Conservation (phyloP, 1,140 invertebrate genomes). For the Hylyphantes graminicola region DNA sequence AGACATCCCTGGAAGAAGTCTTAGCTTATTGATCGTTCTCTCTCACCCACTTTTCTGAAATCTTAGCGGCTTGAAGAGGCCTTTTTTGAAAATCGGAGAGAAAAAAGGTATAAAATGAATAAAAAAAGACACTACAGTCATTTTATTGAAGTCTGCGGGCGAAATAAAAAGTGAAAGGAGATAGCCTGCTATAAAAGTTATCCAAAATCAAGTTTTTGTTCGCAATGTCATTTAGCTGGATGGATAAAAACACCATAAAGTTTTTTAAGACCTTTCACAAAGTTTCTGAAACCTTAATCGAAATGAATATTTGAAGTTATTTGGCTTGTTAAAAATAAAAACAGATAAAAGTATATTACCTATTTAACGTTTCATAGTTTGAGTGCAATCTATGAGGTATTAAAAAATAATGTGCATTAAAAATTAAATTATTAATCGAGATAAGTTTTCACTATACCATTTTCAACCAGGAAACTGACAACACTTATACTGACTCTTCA, state of each 20-base stretch:
- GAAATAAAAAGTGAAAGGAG: conserved; percentile 29
- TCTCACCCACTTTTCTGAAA: conserved; percentile 3
- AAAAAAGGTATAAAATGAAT: conserved; percentile 32
- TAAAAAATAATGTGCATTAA: no score
- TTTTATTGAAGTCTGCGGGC: conserved; percentile 20
- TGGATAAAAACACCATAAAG: background rate
- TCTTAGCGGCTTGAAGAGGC: conserved; percentile 14
- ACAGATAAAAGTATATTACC: no score
- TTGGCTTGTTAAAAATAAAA: no score
- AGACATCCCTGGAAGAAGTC: conserved; percentile 17
- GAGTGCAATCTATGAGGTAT: no score
- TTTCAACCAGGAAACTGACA: no score
- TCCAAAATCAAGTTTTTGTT: conserved; percentile 10
- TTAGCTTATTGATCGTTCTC: conserved; percentile 35
- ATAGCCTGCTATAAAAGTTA: background rate
- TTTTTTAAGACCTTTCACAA: background rate
- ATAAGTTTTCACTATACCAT: no score
- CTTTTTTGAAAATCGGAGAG: conserved; percentile 4
- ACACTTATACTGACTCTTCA: no score
- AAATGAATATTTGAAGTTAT: no score
- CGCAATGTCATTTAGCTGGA: background rate
- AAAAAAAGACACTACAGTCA: conserved; percentile 41
- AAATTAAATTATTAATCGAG: no score
- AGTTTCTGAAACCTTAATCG: no score
- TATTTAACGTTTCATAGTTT: no score